A percentile compares a stretch with the other conserved stretches of the same genome.
These are phyloP conservation scores for Seira sanloemensis DNA, from an alignment of 2,888 invertebrate genomes.

Conservation along the genomic window DNA sequence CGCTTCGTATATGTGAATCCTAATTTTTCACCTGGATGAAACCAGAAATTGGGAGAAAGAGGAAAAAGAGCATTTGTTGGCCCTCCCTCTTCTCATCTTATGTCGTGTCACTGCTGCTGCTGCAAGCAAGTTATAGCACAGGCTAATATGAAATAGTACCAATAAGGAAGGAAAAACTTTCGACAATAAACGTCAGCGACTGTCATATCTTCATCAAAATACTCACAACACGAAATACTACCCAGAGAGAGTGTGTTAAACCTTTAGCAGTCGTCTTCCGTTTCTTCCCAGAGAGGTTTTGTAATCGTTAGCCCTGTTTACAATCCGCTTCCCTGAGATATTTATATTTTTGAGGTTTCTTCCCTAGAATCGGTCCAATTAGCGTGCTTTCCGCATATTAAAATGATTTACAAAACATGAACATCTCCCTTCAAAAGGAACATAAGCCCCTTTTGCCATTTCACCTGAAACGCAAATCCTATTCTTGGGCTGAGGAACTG, in stretches of 20 bases:
- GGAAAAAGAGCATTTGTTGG: background rate
- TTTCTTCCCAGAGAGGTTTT: too few relatives aligned
- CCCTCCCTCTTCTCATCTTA: background rate
- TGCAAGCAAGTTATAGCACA: background rate
- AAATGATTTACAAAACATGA: background rate
- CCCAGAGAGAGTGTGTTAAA: too few relatives aligned
- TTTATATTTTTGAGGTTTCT: background rate
- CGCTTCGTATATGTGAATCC: background rate
- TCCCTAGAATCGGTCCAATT: background rate
- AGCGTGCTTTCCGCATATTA: too few relatives aligned
- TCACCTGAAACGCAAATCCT: background rate
- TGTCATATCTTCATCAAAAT: background rate
- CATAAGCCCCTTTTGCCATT: background rate
- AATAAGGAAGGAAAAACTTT: background rate
- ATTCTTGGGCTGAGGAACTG: too few relatives aligned
- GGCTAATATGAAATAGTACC: background rate
- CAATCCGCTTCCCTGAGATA: too few relatives aligned
- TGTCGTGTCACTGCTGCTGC: too few relatives aligned
- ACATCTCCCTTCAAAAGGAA: background rate
- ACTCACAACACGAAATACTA: too few relatives aligned
- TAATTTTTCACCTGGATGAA: constrained; percentile 1
- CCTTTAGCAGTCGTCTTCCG: too few relatives aligned
- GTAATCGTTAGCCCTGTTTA: too few relatives aligned
- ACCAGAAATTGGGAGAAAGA: background rate
- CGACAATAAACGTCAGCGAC: background rate